These are phyloP conservation scores for Lordiphosa mommai DNA, from an alignment of 1,140 invertebrate genomes.

Conservation along the genomic window DNA sequence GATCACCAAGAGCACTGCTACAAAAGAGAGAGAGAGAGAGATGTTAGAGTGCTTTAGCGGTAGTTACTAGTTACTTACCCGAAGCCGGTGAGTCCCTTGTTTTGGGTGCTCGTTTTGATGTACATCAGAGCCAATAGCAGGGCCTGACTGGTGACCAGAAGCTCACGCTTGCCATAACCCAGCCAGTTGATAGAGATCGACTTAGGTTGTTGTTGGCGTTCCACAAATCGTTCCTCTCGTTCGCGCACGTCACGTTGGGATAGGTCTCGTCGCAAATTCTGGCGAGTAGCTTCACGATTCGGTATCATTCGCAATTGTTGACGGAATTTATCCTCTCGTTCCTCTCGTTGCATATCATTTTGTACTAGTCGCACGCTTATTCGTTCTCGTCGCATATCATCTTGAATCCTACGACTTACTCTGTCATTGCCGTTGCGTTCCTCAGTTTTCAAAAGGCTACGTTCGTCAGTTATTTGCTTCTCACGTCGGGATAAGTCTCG, in stretches of 20 bases:
- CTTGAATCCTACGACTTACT: no score
- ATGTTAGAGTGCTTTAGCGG: background rate
- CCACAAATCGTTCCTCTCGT: background rate
- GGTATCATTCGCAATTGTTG: no score
- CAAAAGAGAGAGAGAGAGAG: background rate
- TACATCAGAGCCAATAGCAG: conserved; percentile 43
- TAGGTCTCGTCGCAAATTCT: background rate
- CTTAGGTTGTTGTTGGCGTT: conserved; percentile 10
- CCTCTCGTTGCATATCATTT: background rate
- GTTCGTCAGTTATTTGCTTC: background rate
- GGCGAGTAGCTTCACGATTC: background rate
- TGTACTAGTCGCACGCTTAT: background rate
- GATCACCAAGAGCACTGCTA: conserved; percentile 28
- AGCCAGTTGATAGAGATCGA: conserved; percentile 7
- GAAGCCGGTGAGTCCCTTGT: conserved; percentile 29
- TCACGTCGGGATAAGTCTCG: background rate
- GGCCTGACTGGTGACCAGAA: conserved; percentile 37
- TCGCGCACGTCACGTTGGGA: background rate
- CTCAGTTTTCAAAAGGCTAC: background rate
- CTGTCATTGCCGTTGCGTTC: no score
- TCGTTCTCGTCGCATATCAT: no score
- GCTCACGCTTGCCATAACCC: conserved; percentile 33
- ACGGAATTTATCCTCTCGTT: no score
- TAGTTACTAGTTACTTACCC: conserved; percentile 20
- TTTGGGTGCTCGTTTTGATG: conserved; percentile 29